Base-by-base conservation (phyloP, 2,113 vertebrate species). In the Eidolon helvum region DNA sequence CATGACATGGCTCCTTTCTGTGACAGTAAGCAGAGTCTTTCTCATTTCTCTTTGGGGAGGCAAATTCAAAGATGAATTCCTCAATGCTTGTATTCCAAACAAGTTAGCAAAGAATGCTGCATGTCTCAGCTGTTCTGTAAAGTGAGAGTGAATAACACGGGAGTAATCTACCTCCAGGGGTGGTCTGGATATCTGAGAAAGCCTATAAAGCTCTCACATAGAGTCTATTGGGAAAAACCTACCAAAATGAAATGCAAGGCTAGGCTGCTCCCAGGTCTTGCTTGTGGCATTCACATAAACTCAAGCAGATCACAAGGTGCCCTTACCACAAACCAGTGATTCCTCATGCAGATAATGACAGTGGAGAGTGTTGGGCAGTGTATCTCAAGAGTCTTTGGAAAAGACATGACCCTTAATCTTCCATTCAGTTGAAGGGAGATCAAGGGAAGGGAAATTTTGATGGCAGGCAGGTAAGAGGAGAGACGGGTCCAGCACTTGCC, bases 311-410 rank as follows among this genome's bases (percentile, higher is more conserved):
- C 57, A 35, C 38, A 74, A 0, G 0, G 68, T 43, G n/a, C 61
- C 83, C 45, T 87, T 53, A 74, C 83, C 43, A 75, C 35, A 97
- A 69, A 84, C 66, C 61, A 38, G 0, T 40, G 59, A 40, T 8
- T 90, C 14, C 53, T 45, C 75, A 0, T 26, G 55, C 55, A 97
- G 65, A 90, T 12, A n/a, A 88, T 68, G 38, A 79, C 66, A 84
- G 33, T 9, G 22, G 33, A 80, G 61, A 38, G 61, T 90, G 24
- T 50, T 68, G 18, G 38, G 55, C 8, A 91, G 57, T 18, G 79
- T 79, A 80, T 71, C 71, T 80, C 59, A 92, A 90, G 57, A 96
- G 18, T 61, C 59, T 69, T 96, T 83, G 35, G 77, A 7, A 91
- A 79, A 86, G 45, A 72, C 24, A 28, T 14, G 63, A 35, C 33